Base-by-base conservation (phyloP, 2,888 invertebrate species). In the Conchocele bisecta region DNA sequence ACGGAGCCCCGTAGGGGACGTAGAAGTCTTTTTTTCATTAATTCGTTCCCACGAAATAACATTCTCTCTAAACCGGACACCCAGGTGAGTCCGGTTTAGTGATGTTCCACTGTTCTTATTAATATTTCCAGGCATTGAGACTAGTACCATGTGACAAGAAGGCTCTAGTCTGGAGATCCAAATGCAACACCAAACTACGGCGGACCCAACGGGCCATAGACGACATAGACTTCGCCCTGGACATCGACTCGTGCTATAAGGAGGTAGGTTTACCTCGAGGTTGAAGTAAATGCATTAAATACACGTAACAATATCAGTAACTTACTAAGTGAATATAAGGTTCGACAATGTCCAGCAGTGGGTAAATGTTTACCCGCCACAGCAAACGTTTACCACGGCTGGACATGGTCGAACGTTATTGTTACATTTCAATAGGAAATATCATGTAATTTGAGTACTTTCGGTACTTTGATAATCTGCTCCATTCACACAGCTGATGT, bases 151-250 rank as follows among this genome's bases (percentile, higher is more conserved):
- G 72, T 22, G 82, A 82, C 28, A 44, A 75, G 7, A 69, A 61
- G 31, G 42, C 76, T 9, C 56, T 82, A 3, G 77, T 80, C 17
- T 63, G 66, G 29, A 65, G 82, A 9, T 82, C 82, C 9, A 76
- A 74, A 69, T 76, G 80, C 63, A 66, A 79, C 48, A 68, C 69
- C 39, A 75, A 77, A 48, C 59, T 78, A 24, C 59, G 73, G 39
- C 73, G 73, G 58, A 54, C 73, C 13, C 44, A 80, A 28, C 70
- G 69, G 44, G 82, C 82, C 9, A 71, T 72, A 22, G 82, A 80
- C 26, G 82, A 82, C 35, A 69, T 82, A 0, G 80, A 82, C 35
- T 56, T 69, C 9, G 80, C 82, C 7, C 56, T 82, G 9, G 70
- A 78, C 29, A 51, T 82, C 7, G 69, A 80, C 46, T 57, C 75